Evolutionary conservation across 2,888 invertebrate species (phyloP).

Genomic region (Mythimna impura): DNA sequence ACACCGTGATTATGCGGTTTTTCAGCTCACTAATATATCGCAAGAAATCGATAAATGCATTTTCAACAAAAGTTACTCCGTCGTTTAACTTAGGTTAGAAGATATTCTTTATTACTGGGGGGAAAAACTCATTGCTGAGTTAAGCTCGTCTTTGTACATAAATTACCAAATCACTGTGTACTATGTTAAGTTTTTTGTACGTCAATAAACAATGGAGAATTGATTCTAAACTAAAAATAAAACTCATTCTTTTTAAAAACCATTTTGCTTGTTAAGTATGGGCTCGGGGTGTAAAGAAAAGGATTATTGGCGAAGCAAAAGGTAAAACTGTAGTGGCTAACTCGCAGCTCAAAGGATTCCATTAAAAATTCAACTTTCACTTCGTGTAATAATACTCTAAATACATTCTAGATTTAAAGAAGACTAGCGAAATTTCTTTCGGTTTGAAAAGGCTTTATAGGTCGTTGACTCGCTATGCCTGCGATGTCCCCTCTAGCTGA

Average conservation of each 20-base stretch:
- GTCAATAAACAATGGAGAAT: conserved; percentile 6
- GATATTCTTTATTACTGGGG: neutral
- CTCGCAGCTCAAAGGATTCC: conserved; percentile 47
- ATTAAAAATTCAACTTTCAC: conserved; percentile 49
- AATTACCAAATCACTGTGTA: no score
- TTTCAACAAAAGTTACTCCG: conserved; percentile 20
- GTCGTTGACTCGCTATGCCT: conserved; percentile 44
- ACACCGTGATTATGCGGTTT: conserved; percentile 31
- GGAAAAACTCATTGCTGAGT: no score
- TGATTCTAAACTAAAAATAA: conserved; percentile 10
- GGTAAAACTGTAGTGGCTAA: conserved; percentile 39
- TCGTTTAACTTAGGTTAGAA: neutral
- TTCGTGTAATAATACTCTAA: conserved; percentile 41
- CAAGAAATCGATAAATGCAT: conserved; percentile 13
- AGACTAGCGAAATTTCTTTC: conserved; percentile 31
- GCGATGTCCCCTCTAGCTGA: conserved; percentile 18
- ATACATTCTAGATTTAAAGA: conserved; percentile 40
- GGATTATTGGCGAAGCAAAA: conserved; percentile 40
- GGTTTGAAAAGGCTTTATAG: conserved; percentile 28
- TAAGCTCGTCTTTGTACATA: no score
- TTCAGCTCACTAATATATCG: conserved; percentile 33
- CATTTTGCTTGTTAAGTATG: conserved; percentile 30
- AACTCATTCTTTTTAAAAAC: neutral
- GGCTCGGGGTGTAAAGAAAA: conserved; percentile 22
- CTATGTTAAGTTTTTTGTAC: no score